Base-by-base conservation (phyloP, 2,113 vertebrate genomes). In the Eleginops maclovinus region DNA sequence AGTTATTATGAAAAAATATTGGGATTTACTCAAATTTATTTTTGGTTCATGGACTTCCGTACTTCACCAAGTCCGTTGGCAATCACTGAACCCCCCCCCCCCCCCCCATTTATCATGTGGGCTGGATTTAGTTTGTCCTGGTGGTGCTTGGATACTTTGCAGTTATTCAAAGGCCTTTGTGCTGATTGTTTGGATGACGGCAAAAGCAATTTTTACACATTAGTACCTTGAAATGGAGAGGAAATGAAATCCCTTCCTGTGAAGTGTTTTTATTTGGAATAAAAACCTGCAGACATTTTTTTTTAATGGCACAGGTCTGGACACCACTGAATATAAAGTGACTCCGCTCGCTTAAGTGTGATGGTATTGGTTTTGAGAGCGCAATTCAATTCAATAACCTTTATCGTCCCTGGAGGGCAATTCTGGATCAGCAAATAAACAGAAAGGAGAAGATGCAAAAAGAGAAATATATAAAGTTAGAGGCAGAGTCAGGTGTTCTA, bases 191-290 rank as follows among this genome's bases (percentile, higher is more conserved):
- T 4, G 17, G 36, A 11, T 17, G 58, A 16, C 17, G 16, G 28
- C 16, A 31, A 44, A 31, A 6, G 14, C 21, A 51, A 21, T 21
- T 26, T 75, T 75, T 19, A n/a, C 13, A 36, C 43, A 19, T 26
- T 17, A 15, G 22, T 31, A 31, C 7, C 22, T 61, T 61, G 4
- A 22, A 61, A 36, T 31, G 9, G 54, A 44, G 6, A 22, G 11
- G 11, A 61, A 47, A 3, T 11, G 2, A 50, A 54, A 61, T 53
- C 44, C 19, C n/a, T 21, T 26, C 0, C 36, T 24, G 10, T 21
- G 54, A 47, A 21, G 41, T 46, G 46, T 65, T 75, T 19, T 75
- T 19, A 22, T 17, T 36, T 56, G 19, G 19, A 47, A 56, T 56
- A 36, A 31, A 47, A 55, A 62, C 24, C 46, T 43, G 28, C 46